phyloP scores from a whole-genome alignment of 2,797 vertebrate species.

The Rhinella marina region DNA sequence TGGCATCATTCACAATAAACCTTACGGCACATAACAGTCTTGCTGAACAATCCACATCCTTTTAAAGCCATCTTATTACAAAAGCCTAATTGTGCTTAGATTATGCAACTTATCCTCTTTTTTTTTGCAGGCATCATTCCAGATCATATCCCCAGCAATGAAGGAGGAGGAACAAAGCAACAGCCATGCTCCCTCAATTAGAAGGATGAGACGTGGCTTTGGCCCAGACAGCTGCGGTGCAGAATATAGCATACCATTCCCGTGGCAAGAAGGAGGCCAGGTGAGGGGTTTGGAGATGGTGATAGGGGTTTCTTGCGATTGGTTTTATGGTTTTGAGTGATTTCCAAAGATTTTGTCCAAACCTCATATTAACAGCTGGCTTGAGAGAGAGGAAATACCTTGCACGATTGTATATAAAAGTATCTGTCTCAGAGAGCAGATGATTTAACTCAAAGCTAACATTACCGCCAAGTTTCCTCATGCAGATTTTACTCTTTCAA shows the following conservation, averaged over 20 bases:
- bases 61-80: slow-evolving; percentile 28
- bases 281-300: slow-evolving; percentile 19
- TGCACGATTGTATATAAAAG: slow-evolving; percentile 52
- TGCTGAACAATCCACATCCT: slow-evolving; percentile 24
- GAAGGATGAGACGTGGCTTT: slow-evolving; percentile 19
- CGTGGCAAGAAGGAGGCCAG: slow-evolving; percentile 38
- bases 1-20: slow-evolving; percentile 41
- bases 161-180: slow-evolving; percentile 19
- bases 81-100: slow-evolving; percentile 41
- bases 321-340: slow-evolving; percentile 45
- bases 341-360: slow-evolving; percentile 47
- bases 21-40: slow-evolving; percentile 16
- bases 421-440: slow-evolving; percentile 51
- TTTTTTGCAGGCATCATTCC: slow-evolving; percentile 47
- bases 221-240: slow-evolving; percentile 16
- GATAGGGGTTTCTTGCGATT: neutral
- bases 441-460: slow-evolving; percentile 36
- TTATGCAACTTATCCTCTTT: slow-evolving; percentile 28
- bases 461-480: slow-evolving; percentile 27
- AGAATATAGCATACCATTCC: slow-evolving; percentile 18
- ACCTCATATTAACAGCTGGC: slow-evolving; percentile 56
- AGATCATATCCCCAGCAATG: neutral
- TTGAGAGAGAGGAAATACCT: slow-evolving; percentile 51
- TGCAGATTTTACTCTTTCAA: slow-evolving; percentile 10
- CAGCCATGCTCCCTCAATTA: slow-evolving; percentile 3